phyloP scores from a whole-genome alignment of 2,113 vertebrate species.

The Leptocoma aspasia region DNA sequence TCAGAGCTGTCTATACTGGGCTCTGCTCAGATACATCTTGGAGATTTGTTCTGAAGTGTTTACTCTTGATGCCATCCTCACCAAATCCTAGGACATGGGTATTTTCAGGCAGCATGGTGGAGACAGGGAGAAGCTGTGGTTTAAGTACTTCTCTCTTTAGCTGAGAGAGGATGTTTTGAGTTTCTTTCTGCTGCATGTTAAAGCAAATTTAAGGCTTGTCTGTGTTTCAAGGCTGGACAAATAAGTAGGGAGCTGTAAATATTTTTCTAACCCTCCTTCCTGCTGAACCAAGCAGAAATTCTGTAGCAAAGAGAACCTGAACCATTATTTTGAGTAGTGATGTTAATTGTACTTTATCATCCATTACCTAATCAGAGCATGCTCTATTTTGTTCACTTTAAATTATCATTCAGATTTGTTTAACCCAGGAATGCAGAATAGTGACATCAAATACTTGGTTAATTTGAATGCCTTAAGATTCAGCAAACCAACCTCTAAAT shows the following conservation, averaged over 20 bases:
- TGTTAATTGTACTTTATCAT: constrained; percentile 33
- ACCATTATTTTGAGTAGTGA: neutral
- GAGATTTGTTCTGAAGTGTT: neutral
- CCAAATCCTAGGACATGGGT: neutral
- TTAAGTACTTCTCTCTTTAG: neutral
- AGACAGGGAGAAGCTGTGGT: neutral
- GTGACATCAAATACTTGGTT: constrained; percentile 25
- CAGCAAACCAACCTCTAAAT: neutral
- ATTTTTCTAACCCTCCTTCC: constrained; percentile 33
- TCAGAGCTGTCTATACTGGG: neutral
- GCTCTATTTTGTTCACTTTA: constrained; percentile 29
- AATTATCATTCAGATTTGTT: constrained; percentile 9
- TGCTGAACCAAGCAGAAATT: constrained; percentile 44
- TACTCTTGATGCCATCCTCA: neutral
- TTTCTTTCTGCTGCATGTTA: neutral
- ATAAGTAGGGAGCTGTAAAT: constrained; percentile 4
- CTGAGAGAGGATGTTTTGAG: neutral
- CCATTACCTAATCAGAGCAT: neutral
- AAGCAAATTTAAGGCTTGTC: constrained; percentile 3
- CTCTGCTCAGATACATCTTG: neutral
- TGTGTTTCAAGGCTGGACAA: constrained; percentile 10
- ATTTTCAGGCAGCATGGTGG: neutral
- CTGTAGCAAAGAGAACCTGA: neutral
- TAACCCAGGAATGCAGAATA: constrained; percentile 35
- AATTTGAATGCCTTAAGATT: constrained; percentile 24